Conservation (phyloP, 2,113 vertebrate species). For the Apus apus region DNA sequence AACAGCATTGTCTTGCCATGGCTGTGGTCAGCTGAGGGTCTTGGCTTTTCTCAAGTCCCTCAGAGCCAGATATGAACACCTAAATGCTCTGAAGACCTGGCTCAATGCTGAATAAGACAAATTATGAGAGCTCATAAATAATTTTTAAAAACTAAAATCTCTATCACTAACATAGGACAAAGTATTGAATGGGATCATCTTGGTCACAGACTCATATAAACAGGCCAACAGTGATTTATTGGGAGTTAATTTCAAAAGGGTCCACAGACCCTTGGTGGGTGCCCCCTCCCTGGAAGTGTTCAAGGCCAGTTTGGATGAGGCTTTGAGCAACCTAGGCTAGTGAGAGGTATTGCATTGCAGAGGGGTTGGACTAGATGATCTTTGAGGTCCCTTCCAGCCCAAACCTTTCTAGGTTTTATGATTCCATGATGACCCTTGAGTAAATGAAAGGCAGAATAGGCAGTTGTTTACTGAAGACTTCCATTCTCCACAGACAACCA, state of each 20-base stretch:
- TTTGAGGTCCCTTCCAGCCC: no score
- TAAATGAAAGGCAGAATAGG: neutral
- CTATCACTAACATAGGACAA: neutral
- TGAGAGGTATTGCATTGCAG: no score
- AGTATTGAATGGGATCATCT: neutral
- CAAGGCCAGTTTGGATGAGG: no score
- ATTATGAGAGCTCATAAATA: neutral
- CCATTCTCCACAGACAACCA: neutral
- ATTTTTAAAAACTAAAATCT: neutral
- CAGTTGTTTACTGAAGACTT: neutral
- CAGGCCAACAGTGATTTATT: neutral
- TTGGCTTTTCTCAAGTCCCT: neutral
- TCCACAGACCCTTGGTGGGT: neutral
- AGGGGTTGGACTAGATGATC: no score
- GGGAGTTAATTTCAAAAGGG: neutral
- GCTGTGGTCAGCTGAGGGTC: rapidly evolving
- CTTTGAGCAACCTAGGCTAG: no score
- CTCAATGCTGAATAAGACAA: neutral
- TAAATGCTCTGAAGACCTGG: neutral
- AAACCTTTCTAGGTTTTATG: no score
- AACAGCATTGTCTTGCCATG: neutral
- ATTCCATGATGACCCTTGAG: no score
- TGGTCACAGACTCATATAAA: no score
- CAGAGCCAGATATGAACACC: neutral
- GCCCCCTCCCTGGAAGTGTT: no score